Evolutionary conservation across 1,140 invertebrate species (phyloP).

Genomic region (Glossosoma conforme): DNA sequence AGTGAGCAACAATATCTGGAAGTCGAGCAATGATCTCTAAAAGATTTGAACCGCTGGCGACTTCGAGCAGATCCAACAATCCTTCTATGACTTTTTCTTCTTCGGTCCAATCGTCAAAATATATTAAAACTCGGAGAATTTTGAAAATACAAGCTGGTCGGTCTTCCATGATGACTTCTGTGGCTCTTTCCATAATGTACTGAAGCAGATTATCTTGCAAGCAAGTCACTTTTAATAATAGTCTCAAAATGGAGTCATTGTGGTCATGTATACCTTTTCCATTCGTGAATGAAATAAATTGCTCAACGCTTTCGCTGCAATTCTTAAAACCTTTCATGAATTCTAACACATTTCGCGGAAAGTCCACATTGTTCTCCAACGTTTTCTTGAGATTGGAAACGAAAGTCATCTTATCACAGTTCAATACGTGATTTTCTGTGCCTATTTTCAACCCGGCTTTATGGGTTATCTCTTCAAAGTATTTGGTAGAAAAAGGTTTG

Average conservation of each 20-base stretch:
- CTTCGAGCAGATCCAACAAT: conserved; percentile 42
- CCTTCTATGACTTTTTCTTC: conserved; percentile 38
- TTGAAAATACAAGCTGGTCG: conserved; percentile 42
- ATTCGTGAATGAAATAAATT: conserved; percentile 42
- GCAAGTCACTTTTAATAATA: conserved; percentile 39
- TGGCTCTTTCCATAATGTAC: conserved; percentile 41
- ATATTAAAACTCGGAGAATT: conserved; percentile 42
- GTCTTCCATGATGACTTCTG: conserved; percentile 38
- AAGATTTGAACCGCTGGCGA: conserved; percentile 39
- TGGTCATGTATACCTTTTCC: conserved; percentile 43
- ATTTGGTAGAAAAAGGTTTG: conserved; percentile 21
- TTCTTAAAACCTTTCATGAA: conserved; percentile 38
- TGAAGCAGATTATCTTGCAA: conserved; percentile 42
- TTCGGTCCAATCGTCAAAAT: conserved; percentile 37
- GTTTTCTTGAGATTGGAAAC: conserved; percentile 41
- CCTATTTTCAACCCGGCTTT: conserved; percentile 16
- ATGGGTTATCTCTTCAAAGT: conserved; percentile 20
- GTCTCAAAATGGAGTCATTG: conserved; percentile 40
- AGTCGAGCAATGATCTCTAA: conserved; percentile 47
- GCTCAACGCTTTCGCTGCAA: conserved; percentile 35
- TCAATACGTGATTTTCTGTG: conserved; percentile 10
- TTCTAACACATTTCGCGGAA: conserved; percentile 40
- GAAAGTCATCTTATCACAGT: conserved; percentile 36
- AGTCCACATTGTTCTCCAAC: conserved; percentile 41
- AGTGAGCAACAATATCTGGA: conserved; percentile 45